phyloP scores from a whole-genome alignment of 1,140 invertebrate species.

The Macrobrachium nipponense region DNA sequence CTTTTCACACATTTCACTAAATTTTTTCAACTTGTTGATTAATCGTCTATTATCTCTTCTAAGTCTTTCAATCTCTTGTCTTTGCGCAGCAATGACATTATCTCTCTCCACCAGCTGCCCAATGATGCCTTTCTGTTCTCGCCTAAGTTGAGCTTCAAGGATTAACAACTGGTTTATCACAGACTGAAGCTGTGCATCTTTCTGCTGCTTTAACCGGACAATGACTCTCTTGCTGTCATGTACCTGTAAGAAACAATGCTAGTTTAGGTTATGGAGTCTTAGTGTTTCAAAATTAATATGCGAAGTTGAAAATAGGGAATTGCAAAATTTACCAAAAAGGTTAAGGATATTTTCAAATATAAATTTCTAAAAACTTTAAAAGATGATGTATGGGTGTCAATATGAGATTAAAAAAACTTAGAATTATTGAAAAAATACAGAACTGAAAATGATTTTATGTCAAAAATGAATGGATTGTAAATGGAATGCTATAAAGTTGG shows the following conservation, averaged over 20 bases:
- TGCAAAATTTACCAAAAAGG: not conserved
- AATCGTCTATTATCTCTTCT: conserved; percentile 60
- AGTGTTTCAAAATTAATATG: not conserved
- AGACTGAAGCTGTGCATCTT: conserved; percentile 79
- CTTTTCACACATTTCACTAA: conserved; percentile 51
- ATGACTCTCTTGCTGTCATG: conserved; percentile 66
- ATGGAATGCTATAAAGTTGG: too few relatives aligned
- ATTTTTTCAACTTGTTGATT: conserved; percentile 60
- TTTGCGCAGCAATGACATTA: conserved; percentile 82
- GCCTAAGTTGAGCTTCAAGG: conserved; percentile 84
- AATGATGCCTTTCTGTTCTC: conserved; percentile 87
- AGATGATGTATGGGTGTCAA: too few relatives aligned
- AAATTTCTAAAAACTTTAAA: too few relatives aligned
- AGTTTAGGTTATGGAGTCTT: too few relatives aligned
- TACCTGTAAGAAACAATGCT: conserved; percentile 29
- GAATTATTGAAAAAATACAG: too few relatives aligned
- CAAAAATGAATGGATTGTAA: too few relatives aligned
- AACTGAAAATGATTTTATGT: too few relatives aligned
- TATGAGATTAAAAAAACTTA: too few relatives aligned
- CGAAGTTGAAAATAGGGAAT: too few relatives aligned
- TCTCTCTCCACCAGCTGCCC: conserved; percentile 81
- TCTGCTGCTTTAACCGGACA: conserved; percentile 74
- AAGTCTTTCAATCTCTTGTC: conserved; percentile 81
- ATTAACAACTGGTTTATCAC: conserved; percentile 84
- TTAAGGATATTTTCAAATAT: too few relatives aligned